These are phyloP conservation scores for Lordiphosa andalusiaca DNA, from an alignment of 2,888 invertebrate species.

Conservation along the genomic window DNA sequence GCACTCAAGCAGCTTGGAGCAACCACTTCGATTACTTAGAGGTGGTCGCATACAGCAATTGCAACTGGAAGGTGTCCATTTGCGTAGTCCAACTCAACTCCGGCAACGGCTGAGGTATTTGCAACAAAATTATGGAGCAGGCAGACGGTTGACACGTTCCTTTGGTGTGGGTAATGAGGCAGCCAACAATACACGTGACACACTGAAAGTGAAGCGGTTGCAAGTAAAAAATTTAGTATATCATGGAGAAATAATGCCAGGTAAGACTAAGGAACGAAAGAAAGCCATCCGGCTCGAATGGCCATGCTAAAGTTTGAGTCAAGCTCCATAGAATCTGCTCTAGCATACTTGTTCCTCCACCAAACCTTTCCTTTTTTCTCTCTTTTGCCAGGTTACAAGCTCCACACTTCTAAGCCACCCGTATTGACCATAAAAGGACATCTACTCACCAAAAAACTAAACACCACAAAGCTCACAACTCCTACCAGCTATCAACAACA, in stretches of 20 bases:
- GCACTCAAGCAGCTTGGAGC: neutral
- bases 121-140: constrained; percentile 26
- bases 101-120: constrained; percentile 47
- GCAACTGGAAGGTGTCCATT: constrained; percentile 42
- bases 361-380: neutral
- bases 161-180: constrained; percentile 35
- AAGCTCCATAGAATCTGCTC: no score
- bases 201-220: constrained; percentile 53
- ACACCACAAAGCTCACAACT: constrained; percentile 52
- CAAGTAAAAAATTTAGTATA: constrained; percentile 72
- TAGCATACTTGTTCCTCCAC: neutral
- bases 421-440: constrained; percentile 11
- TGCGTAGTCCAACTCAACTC: constrained; percentile 71
- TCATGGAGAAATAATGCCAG: constrained; percentile 60
- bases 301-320: no score
- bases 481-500: constrained; percentile 22
- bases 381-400: constrained; percentile 27
- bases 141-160: constrained; percentile 43
- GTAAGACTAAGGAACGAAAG: constrained; percentile 23
- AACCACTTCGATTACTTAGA: constrained; percentile 25
- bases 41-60: constrained; percentile 50
- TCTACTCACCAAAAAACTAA: constrained; percentile 53
- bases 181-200: constrained; percentile 4
- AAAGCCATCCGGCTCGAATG: no score
- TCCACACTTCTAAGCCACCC: constrained; percentile 30